Base-by-base conservation (phyloP, 2,113 vertebrate genomes). In the Danionella cerebrum region DNA sequence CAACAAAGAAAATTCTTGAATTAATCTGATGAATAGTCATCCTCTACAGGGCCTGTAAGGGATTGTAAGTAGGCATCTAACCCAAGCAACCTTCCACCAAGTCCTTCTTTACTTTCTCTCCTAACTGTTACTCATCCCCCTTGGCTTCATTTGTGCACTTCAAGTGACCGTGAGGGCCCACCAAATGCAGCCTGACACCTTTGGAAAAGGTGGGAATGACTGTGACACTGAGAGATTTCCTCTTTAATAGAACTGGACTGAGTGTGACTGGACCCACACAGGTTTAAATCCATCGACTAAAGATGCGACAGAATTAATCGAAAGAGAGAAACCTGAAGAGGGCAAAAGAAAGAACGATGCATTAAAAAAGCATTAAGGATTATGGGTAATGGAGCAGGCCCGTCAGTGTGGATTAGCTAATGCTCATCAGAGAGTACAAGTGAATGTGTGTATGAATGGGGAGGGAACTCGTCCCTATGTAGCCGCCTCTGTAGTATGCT, bases 331-430 rank as follows among this genome's bases (percentile, higher is more conserved):
- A n/a, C 45, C 38, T 14, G 12, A 18, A 44, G 38, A 33, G 39
- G n/a, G n/a, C 38, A 33, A 57, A 14, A 36, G 44, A 19, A 18
- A 64, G 22, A 57, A 36, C 21, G 36, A 70, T 62, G 52, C 70
- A 73, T 76, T 76, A 73, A 76, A 76, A 76, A 76, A 48, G 55
- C 75, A 76, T 76, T 76, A 76, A 70, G 70, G 70, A 67, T 70
- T 73, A 67, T 70, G 75, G 71, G 67, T 76, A 76, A 70, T 73
- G 75, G 70, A 63, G 67, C 70, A 63, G 74, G 62, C 60, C 70
- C 58, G 75, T 73, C 63, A 18, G 48, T 70, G 70, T 63, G 71
- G 60, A 73, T 70, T 76, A 76, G 75, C 71, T 76, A 73, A 76
- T 73, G 75, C 75, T 76, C 50, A 73, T 73, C 75, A 70, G 54